phyloP scores from a whole-genome alignment of 2,888 invertebrate species.

The Lasioglossum pauxillum region DNA sequence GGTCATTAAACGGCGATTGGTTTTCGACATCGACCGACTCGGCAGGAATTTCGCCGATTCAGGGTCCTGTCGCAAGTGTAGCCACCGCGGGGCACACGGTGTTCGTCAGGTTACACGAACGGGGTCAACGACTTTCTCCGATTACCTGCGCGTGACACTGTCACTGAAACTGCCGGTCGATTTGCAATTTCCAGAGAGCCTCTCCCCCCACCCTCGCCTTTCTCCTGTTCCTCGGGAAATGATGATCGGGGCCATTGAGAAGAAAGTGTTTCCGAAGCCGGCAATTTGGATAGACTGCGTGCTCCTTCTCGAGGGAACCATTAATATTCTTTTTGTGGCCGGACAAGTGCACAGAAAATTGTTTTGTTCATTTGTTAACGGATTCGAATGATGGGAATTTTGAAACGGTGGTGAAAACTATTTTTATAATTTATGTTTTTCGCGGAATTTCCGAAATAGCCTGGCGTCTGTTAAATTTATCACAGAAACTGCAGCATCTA shows the following conservation, averaged over 20 bases:
- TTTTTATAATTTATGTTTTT: too few species aligned
- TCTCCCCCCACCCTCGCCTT: background rate
- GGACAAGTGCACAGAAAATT: background rate
- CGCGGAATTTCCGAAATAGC: too few species aligned
- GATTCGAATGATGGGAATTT: too few species aligned
- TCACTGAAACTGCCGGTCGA: slow-evolving; percentile 54
- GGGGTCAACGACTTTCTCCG: slow-evolving; percentile 82
- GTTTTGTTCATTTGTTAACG: background rate
- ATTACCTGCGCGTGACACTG: slow-evolving; percentile 76
- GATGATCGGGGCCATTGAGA: slow-evolving; percentile 5
- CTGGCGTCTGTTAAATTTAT: too few species aligned
- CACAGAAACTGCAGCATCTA: background rate
- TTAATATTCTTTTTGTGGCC: background rate
- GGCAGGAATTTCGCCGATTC: slow-evolving; percentile 68
- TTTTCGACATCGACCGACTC: slow-evolving; percentile 56
- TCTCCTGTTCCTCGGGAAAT: slow-evolving; percentile 29
- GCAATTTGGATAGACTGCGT: background rate
- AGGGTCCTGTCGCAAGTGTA: slow-evolving; percentile 66
- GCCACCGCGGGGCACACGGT: slow-evolving; percentile 21
- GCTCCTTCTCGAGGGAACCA: background rate
- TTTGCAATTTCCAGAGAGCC: slow-evolving; percentile 48
- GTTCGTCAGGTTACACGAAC: slow-evolving; percentile 63
- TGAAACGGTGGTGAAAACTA: too few species aligned
- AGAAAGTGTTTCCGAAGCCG: slow-evolving; percentile 29
- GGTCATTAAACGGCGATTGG: slow-evolving; percentile 59